phyloP scores from a whole-genome alignment of 2,113 vertebrate species.

The Microcebus lehilahytsara region DNA sequence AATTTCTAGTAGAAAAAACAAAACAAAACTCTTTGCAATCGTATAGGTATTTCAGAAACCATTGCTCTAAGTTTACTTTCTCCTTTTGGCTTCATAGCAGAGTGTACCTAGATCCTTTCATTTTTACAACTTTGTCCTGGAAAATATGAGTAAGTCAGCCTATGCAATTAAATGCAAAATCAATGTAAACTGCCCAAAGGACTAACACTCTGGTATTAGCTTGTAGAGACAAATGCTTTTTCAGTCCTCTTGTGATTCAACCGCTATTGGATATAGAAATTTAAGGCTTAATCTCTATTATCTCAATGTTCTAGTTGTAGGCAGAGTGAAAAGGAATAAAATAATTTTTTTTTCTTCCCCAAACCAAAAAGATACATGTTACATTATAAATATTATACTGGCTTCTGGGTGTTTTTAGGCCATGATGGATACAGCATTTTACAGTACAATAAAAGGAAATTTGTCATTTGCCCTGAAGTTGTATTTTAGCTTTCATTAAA shows the following conservation, averaged over 20 bases:
- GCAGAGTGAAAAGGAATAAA: conserved; percentile 24
- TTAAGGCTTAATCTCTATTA: conserved; percentile 48
- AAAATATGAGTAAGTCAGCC: conserved; percentile 50
- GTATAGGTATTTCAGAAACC: not conserved
- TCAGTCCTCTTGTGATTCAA: conserved; percentile 55
- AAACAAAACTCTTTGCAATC: not conserved
- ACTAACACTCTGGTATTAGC: conserved; percentile 45
- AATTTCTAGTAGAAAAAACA: not conserved
- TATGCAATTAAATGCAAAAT: conserved; percentile 69
- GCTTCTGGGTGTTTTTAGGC: conserved; percentile 39
- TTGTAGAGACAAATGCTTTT: conserved; percentile 67
- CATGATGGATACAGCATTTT: not conserved
- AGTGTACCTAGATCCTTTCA: not conserved
- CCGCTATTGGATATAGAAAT: conserved; percentile 34
- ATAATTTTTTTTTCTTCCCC: not conserved
- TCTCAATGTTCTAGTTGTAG: conserved; percentile 28
- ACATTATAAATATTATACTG: conserved; percentile 43
- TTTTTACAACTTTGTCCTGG: conserved; percentile 36
- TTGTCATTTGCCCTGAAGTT: conserved; percentile 45
- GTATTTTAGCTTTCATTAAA: conserved; percentile 12
- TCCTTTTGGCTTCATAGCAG: conserved; percentile 21
- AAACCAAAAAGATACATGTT: conserved; percentile 39
- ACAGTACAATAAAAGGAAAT: conserved; percentile 30
- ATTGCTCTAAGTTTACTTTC: not conserved
- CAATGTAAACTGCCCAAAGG: conserved; percentile 54